Conservation (phyloP, 2,797 vertebrate species). For the Pempheris klunzingeri region DNA sequence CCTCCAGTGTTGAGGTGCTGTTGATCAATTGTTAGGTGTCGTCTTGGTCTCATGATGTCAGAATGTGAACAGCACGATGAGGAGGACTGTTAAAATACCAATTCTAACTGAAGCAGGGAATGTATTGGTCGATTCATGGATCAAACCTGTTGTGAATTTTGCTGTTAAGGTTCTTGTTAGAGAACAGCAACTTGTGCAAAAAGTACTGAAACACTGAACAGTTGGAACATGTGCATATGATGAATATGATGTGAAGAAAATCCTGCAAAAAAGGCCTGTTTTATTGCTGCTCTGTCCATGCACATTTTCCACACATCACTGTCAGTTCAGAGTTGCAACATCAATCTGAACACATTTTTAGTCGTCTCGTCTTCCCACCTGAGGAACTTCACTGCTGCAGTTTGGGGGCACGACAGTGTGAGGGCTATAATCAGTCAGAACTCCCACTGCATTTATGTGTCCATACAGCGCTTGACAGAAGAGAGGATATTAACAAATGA, state of each 20-base stretch:
- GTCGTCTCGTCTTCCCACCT: constrained; percentile 30
- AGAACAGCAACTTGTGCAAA: too few relatives aligned
- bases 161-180: too few relatives aligned
- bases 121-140: too few relatives aligned
- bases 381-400: constrained; percentile 29
- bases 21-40: too few relatives aligned
- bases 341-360: constrained; percentile 6
- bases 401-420: neutral
- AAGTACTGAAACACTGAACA: neutral
- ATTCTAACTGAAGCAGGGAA: too few relatives aligned
- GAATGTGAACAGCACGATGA: too few relatives aligned
- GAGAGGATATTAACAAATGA: constrained; percentile 1
- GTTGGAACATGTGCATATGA: too few relatives aligned
- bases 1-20: too few relatives aligned
- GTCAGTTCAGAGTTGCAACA: neutral
- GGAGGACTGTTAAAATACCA: too few relatives aligned
- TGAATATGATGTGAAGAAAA: too few relatives aligned
- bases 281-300: neutral
- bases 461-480: constrained; percentile 5
- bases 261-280: neutral
- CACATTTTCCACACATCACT: neutral
- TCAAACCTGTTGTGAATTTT: too few relatives aligned
- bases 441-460: constrained; percentile 33
- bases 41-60: too few relatives aligned
- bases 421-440: constrained; percentile 45